These are phyloP conservation scores for Bradynema listronoti DNA, from an alignment of 1,140 invertebrate species.

Conservation along the genomic window DNA sequence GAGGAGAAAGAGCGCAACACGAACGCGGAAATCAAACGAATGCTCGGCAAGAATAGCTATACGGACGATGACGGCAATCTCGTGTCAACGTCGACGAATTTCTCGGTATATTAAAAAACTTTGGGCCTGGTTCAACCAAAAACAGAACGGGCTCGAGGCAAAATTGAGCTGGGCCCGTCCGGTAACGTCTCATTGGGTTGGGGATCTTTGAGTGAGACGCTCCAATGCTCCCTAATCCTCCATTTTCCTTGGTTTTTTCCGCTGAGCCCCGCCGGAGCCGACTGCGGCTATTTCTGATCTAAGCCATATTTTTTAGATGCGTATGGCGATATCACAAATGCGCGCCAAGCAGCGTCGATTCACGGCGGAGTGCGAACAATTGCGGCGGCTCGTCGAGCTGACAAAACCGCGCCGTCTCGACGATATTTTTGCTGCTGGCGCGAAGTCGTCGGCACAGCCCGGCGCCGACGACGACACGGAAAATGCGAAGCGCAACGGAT, in stretches of 20 bases:
- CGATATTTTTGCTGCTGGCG: slow-evolving; percentile 2
- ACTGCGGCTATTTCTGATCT: no score
- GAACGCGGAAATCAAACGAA: slow-evolving; percentile 10
- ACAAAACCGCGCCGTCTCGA: slow-evolving; percentile 12
- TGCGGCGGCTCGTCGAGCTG: slow-evolving; percentile 19
- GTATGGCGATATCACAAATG: slow-evolving; percentile 29
- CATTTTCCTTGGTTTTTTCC: neutral
- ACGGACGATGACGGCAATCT: slow-evolving; percentile 1
- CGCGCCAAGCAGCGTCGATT: slow-evolving; percentile 21
- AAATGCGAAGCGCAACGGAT: neutral
- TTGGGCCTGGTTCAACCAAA: no score
- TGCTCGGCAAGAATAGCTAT: slow-evolving; percentile 15
- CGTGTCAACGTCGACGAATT: slow-evolving; percentile 4
- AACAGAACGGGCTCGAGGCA: no score
- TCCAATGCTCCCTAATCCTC: neutral
- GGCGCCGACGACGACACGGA: neutral
- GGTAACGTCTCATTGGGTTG: no score
- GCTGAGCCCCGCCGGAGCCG: no score
- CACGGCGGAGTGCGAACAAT: slow-evolving; percentile 5
- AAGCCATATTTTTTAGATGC: slow-evolving; percentile 16
- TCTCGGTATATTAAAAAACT: slow-evolving; percentile 18
- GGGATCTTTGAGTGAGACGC: no score
- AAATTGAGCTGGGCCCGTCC: no score
- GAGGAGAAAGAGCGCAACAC: slow-evolving; percentile 21
- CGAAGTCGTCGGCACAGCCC: slow-evolving; percentile 2